Percentiles rank a stretch among this genome's conserved stretches.
phyloP scores from a whole-genome alignment of 2,113 vertebrate genomes.

The Butastur rufipennis region DNA sequence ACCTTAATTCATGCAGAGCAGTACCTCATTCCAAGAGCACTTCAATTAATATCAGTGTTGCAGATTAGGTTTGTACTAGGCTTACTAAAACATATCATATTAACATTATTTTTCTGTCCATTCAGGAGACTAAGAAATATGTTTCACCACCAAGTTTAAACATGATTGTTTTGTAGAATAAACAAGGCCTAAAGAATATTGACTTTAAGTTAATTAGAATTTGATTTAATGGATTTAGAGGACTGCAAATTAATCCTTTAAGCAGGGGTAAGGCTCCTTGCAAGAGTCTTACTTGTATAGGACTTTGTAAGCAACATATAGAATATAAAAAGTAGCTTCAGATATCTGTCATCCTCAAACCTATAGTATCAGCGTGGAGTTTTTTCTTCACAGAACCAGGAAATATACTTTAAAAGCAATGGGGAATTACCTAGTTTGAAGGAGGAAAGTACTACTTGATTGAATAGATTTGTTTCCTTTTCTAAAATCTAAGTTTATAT shows the following conservation, averaged over 20 bases:
- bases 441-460: background rate
- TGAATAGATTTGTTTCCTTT: background rate
- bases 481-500: background rate
- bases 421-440: background rate
- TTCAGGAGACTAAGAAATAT: background rate
- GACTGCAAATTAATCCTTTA: background rate
- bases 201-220: constrained; percentile 37
- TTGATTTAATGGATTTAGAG: constrained; percentile 31
- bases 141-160: background rate
- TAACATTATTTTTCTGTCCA: background rate
- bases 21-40: background rate
- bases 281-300: background rate
- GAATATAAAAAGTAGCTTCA: background rate
- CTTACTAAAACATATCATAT: background rate
- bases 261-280: background rate
- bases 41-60: background rate
- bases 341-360: background rate
- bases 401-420: background rate
- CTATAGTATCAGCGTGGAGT: background rate
- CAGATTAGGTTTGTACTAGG: background rate
- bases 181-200: constrained; percentile 8
- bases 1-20: background rate
- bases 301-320: background rate
- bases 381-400: background rate
- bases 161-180: constrained; percentile 27